These are phyloP conservation scores for Bactericera cockerelli DNA, from an alignment of 1,140 invertebrate species.

Conservation along the genomic window DNA sequence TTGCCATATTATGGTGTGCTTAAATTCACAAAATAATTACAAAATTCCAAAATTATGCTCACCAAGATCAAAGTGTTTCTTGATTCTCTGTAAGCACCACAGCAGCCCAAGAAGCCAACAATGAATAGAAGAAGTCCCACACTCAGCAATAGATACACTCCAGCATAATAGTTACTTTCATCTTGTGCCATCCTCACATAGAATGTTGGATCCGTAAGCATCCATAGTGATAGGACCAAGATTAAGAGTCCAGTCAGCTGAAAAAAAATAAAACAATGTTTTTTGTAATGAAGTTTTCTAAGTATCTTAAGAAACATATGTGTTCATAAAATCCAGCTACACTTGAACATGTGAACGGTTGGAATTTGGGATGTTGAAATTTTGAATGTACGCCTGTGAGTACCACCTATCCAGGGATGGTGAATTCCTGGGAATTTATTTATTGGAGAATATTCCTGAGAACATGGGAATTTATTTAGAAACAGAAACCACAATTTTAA, in stretches of 20 bases:
- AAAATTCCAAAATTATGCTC: too few species aligned
- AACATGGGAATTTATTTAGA: too few species aligned
- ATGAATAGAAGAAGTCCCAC: constrained; percentile 64
- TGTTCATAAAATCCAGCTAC: not conserved
- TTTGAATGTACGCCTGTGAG: too few species aligned
- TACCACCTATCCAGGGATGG: too few species aligned
- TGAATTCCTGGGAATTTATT: too few species aligned
- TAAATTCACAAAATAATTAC: too few species aligned
- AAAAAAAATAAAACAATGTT: constrained; percentile 27
- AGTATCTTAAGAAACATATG: too few species aligned
- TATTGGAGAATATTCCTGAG: too few species aligned
- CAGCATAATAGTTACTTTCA: constrained; percentile 48
- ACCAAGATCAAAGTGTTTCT: constrained; percentile 72
- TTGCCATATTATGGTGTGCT: too few species aligned
- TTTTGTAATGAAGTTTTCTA: not conserved
- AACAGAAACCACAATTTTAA: too few species aligned
- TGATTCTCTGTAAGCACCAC: constrained; percentile 71
- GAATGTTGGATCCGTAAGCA: constrained; percentile 57
- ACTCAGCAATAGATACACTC: constrained; percentile 57
- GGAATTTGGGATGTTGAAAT: too few species aligned
- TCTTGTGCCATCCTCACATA: constrained; percentile 51
- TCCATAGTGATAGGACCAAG: constrained; percentile 51
- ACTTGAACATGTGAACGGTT: not conserved
- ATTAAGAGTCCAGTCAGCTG: constrained; percentile 56
- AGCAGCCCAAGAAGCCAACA: constrained; percentile 80